These are phyloP conservation scores for Gulo gulo DNA, from an alignment of 2,113 vertebrate genomes.

Conservation along the genomic window DNA sequence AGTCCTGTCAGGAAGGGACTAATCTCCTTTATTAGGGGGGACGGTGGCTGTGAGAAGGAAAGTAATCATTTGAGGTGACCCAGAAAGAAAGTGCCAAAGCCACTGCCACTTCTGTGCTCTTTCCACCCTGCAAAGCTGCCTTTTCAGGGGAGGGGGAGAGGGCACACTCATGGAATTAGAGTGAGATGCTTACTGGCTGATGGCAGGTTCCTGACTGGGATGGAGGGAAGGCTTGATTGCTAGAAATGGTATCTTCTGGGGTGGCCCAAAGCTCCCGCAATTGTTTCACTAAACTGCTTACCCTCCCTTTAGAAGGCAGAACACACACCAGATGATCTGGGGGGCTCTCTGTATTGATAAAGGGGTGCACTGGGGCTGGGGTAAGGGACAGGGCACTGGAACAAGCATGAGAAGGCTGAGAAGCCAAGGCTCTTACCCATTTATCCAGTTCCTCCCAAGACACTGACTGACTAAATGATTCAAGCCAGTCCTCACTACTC, in stretches of 20 bases:
- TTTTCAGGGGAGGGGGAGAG: not conserved
- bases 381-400: not conserved
- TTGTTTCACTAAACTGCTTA: not conserved
- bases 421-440: not conserved
- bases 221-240: not conserved
- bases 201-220: not conserved
- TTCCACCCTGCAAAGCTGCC: not conserved
- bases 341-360: not conserved
- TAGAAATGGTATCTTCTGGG: not conserved
- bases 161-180: too few species aligned
- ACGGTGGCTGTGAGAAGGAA: not conserved
- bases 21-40: not conserved
- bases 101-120: not conserved
- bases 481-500: not conserved
- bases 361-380: not conserved
- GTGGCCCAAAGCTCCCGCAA: not conserved
- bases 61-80: not conserved
- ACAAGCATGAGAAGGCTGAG: not conserved
- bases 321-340: not conserved
- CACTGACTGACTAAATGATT: not conserved
- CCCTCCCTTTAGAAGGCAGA: conserved; percentile 4
- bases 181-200: not conserved
- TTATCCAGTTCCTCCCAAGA: not conserved
- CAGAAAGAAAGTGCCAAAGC: conserved; percentile 22
- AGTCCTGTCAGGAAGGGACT: not conserved